A percentile compares a stretch with the other conserved stretches of the same genome.
Evolutionary conservation across 1,140 invertebrate species (phyloP).

Genomic region (Pseudomyrmex pallidus): DNA sequence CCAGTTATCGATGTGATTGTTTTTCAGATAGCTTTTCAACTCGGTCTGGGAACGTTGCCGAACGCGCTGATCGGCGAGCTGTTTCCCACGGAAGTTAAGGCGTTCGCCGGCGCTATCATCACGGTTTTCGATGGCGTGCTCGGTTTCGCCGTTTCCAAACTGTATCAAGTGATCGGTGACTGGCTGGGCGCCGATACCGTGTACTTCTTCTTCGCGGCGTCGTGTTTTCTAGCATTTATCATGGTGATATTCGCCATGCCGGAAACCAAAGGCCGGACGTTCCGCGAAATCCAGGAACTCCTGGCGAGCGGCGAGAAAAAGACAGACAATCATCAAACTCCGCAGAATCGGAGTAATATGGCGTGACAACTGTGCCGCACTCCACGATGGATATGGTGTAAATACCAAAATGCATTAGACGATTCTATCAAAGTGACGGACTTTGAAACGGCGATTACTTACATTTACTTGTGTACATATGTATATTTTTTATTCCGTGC

Average conservation of each 20-base stretch:
- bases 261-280: constrained; percentile 85
- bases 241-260: constrained; percentile 81
- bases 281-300: constrained; percentile 81
- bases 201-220: constrained; percentile 91
- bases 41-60: constrained; percentile 91
- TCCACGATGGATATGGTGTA: neutral
- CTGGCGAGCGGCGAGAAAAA: constrained; percentile 40
- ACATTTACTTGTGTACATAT: constrained; percentile 22
- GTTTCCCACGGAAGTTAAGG: constrained; percentile 90
- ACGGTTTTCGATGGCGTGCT: constrained; percentile 90
- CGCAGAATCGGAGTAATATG: neutral
- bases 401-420: neutral
- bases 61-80: constrained; percentile 91
- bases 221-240: constrained; percentile 83
- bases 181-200: constrained; percentile 88
- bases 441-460: constrained; percentile 44
- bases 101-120: constrained; percentile 88
- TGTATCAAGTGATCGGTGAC: constrained; percentile 89
- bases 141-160: constrained; percentile 91
- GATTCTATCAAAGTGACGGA: neutral
- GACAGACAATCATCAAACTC: neutral
- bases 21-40: constrained; percentile 90
- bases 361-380: constrained; percentile 23
- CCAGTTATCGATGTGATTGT: constrained; percentile 89
- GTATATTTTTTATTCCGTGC: neutral